Base-by-base conservation (phyloP, 2,113 vertebrate species). In the Eupsittula cactorum region DNA sequence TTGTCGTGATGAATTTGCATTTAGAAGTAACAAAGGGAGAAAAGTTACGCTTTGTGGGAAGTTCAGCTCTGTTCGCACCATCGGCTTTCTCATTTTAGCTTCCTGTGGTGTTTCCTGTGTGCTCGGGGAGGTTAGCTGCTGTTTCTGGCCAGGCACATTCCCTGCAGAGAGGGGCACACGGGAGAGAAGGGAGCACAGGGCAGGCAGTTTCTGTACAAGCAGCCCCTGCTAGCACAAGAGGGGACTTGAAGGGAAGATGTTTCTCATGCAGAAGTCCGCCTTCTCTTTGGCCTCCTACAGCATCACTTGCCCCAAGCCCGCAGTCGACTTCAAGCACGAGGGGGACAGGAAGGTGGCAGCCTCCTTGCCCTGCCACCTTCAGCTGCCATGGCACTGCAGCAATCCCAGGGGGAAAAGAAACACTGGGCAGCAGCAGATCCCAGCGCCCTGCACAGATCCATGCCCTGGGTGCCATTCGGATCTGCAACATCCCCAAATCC, bases 401-500 rank as follows among this genome's bases (percentile, higher is more conserved):
- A 78, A 29, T 69, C 27, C 33, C 37, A 29, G 33, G 16, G 8
- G 17, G 13, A 65, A 86, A 28, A 55, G 68, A 50, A 65, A 42
- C 28, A 10, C 28, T 11, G 46, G 10, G 31, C 11, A 92, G 62
- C 63, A 73, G 47, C 67, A 76, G 25, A 2, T 0, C 75, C 35
- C 60, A 25, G 25, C 0, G 0, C 18, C 25, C 50, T 24, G 41
- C 7, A 1, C 17, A 49, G 29, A n/a, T 64, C 67, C 1, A 1
- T 25, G 9, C 4, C 13, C 16, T 0, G 0, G 11, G 64, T 20
- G 29, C 7, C 3, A 0, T 18, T 29, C 0, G 3, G 28, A 16
- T 33, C 41, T 24, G 49, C 1, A 0, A 11, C 16, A 41, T 27
- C 6, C n/a, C 16, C 5, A 16, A 16, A n/a, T 63, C 29, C 35